Evolutionary conservation across 2,797 vertebrate genomes (phyloP), one percentile per base, ranked within the genome.

Genomic region (Nannoperca obscura): DNA sequence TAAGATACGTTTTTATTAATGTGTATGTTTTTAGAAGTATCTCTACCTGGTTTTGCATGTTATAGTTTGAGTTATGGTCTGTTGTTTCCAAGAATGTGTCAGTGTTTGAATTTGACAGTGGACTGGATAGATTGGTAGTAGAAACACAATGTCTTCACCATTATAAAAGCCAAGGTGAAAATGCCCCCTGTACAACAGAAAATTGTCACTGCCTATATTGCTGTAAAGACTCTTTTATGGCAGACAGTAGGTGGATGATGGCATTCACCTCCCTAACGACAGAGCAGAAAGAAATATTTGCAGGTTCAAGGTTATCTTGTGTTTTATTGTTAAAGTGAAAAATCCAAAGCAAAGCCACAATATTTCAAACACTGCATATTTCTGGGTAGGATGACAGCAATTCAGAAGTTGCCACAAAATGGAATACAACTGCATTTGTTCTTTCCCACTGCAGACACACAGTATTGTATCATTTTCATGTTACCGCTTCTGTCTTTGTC

Each of bases 121-220:
- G 30, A 12, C 27, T 67, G 17, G 17, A 69, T 76, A 32, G 12
- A 7, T 66, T 24, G 19, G 30, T 17, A 13, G 40, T 13, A 44
- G 10, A 76, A 84, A 76, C 22, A 24, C 32, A 75, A 38, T 67
- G 7, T 47, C 15, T 76, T 27, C 19, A 14, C 15, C 17, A 36
- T 63, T 68, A 61, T 59, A 46, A 67, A 80, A 75, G 54, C 67
- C 60, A 67, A 74, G 50, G 50, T 69, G 65, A 78, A 70, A 66
- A 60, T 65, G 32, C 60, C 6, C 19, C 55, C 36, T 57, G 9
- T 24, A 55, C 19, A 58, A 27, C 27, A 44, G 30, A 63, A 65
- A 70, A 62, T 57, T 55, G 50, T 30, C 27, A 38, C 46, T 27
- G 9, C 38, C 50, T 68, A n/a, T 68, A 47, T 71, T 66, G n/a